Evolutionary conservation across 2,888 invertebrate genomes (phyloP).

Genomic region (Hypercompe scribonia): DNA sequence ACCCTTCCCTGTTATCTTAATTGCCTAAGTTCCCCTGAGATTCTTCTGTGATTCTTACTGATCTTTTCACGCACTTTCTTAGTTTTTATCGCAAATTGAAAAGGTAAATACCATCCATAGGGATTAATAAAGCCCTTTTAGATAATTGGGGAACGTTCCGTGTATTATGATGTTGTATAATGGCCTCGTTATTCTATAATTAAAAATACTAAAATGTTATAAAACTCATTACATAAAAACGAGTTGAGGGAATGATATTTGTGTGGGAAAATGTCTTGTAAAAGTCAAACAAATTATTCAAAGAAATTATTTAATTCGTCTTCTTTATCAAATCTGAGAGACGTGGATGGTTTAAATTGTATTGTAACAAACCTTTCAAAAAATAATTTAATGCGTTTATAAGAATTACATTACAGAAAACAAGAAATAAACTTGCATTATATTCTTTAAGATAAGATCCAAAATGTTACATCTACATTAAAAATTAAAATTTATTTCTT

Average conservation of each 20-base stretch:
- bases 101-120: constrained; percentile 36
- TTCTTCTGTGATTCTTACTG: constrained; percentile 51
- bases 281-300: not conserved
- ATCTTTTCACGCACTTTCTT: constrained; percentile 56
- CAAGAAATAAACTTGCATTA: no score
- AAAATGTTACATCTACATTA: no score
- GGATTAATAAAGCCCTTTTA: constrained; percentile 5
- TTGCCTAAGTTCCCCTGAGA: constrained; percentile 73
- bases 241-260: not conserved
- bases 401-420: no score
- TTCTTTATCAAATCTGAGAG: not conserved
- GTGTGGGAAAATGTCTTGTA: not conserved
- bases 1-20: constrained; percentile 74
- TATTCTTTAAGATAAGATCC: no score
- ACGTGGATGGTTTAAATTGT: not conserved
- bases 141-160: not conserved
- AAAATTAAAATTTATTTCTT: not conserved
- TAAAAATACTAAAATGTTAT: not conserved
- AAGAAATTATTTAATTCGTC: not conserved
- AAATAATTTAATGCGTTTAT: no score
- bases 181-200: not conserved
- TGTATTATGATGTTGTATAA: not conserved
- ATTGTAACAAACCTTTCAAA: not conserved
- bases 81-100: constrained; percentile 41
- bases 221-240: not conserved